Evolutionary conservation across 2,888 invertebrate genomes (phyloP).

Genomic region (Vesta saturnalis): DNA sequence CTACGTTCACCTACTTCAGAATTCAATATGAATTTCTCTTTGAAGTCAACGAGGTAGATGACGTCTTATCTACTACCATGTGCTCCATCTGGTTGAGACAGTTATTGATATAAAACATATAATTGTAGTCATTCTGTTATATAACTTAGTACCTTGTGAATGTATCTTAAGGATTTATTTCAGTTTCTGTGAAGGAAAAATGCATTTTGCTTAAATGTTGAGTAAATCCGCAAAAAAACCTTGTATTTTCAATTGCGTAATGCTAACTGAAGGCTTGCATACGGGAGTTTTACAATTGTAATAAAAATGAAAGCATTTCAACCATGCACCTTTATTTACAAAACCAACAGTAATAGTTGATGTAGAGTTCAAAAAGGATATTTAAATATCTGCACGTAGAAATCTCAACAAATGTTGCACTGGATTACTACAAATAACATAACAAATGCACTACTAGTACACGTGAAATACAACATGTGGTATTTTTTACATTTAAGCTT

Average conservation of each 20-base stretch:
- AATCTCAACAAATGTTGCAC: no score
- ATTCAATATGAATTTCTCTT: conserved; percentile 35
- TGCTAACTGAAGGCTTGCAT: neutral
- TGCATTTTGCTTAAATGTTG: neutral
- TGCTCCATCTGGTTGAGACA: conserved; percentile 28
- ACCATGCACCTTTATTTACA: neutral
- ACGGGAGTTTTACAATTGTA: neutral
- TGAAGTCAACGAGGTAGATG: conserved; percentile 30
- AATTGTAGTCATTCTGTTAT: neutral
- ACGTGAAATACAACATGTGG: no score
- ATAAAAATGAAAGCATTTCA: neutral
- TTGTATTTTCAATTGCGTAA: neutral
- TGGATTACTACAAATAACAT: no score
- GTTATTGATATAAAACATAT: conserved; percentile 31
- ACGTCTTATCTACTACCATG: conserved; percentile 31
- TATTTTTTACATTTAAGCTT: no score
- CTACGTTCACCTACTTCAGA: conserved; percentile 29
- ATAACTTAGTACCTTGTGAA: neutral
- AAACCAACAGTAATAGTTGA: no score
- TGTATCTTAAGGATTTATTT: neutral
- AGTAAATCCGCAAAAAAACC: neutral
- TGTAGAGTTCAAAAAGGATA: no score
- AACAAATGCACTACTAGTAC: no score
- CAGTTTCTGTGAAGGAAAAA: no score
- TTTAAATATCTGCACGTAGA: no score